Percentiles rank a stretch among this genome's conserved stretches.
These are phyloP conservation scores for Rotaria sp. DNA, from an alignment of 2,888 invertebrate genomes.

Conservation along the genomic window DNA sequence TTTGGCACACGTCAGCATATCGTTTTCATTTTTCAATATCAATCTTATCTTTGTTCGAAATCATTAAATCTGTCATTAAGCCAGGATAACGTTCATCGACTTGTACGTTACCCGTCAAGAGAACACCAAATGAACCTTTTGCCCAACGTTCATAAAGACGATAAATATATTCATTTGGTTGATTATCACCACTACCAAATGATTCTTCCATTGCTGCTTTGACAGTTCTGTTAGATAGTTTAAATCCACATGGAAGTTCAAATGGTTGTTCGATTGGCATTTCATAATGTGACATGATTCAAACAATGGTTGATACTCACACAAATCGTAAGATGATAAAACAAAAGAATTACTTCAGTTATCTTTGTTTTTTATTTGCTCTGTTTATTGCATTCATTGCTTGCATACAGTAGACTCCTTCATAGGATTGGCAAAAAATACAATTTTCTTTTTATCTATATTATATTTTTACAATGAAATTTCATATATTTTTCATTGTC, in stretches of 20 bases:
- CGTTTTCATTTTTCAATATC: neutral
- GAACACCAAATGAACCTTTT: neutral
- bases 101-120: neutral
- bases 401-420: no score
- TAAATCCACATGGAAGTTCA: neutral
- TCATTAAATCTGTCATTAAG: neutral
- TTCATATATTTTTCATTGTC: no score
- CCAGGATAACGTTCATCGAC: neutral
- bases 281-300: neutral
- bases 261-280: neutral
- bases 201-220: neutral
- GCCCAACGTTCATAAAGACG: no score
- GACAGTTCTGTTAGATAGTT: neutral
- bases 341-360: no score
- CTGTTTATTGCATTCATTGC: no score
- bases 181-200: neutral
- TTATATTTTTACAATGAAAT: no score
- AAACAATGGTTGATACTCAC: neutral
- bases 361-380: no score
- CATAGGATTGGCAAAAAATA: no score
- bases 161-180: neutral
- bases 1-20: neutral
- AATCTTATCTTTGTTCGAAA: neutral
- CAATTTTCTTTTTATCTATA: no score
- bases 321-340: no score